Conservation (phyloP, 2,888 invertebrate genomes). For the Piscicola geometra region DNA sequence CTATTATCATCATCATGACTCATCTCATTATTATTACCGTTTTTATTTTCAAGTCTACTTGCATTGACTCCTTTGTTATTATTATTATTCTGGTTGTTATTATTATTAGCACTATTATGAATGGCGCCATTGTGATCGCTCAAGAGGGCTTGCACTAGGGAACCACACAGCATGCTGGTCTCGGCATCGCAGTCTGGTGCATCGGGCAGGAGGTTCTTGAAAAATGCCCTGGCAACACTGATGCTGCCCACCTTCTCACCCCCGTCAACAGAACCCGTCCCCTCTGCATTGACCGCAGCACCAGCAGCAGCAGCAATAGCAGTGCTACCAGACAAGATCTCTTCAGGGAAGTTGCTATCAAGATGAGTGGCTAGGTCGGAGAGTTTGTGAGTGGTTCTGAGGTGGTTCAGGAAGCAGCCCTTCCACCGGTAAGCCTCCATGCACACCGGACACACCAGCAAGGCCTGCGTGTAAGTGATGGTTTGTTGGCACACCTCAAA, state of each 20-base stretch:
- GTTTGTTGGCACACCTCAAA: conserved; percentile 40
- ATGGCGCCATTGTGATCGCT: too few species aligned
- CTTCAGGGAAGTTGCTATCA: neutral
- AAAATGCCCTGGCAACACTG: conserved; percentile 21
- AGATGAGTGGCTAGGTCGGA: conserved; percentile 22
- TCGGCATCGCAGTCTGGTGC: conserved; percentile 29
- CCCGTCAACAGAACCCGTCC: too few species aligned
- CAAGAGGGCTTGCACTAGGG: too few species aligned
- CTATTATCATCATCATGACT: neutral
- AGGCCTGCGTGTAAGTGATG: conserved; percentile 32
- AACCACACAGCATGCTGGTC: too few species aligned
- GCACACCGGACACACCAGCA: conserved; percentile 36
- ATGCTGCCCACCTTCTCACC: neutral
- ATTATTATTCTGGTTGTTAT: too few species aligned
- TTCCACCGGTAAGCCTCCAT: conserved; percentile 33
- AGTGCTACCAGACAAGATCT: too few species aligned
- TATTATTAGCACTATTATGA: too few species aligned
- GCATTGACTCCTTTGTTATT: neutral
- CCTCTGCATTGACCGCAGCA: neutral
- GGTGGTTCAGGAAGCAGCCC: conserved; percentile 28
- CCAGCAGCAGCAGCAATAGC: too few species aligned
- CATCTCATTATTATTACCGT: too few species aligned
- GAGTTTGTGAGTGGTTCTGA: conserved; percentile 20
- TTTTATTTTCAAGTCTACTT: too few species aligned
- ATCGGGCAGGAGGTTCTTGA: conserved; percentile 32